Base-by-base conservation (phyloP, 2,113 vertebrate genomes). In the Ailuropoda melanoleuca region DNA sequence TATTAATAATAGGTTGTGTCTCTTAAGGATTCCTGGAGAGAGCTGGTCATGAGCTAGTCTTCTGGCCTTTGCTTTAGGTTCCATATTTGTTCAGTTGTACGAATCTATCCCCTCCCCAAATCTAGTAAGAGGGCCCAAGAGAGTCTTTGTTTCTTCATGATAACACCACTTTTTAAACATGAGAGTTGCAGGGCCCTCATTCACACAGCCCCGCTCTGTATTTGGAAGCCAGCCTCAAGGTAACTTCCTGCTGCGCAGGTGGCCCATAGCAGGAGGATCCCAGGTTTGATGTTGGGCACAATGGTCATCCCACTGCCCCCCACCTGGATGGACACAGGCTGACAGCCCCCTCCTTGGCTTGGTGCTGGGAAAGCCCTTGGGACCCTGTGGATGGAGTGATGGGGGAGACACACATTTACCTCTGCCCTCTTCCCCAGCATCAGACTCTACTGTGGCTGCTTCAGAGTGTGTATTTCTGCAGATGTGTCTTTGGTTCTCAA, bases 41-140 rank as follows among this genome's bases (percentile, higher is more conserved):
- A 93, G 58, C 70, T 17, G 46, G 55, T 31, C 9, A 3, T n/a
- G 50, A 17, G 31, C 4, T 4, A 8, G n/a, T 34, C 68, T 83
- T 85, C 50, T 56, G 48, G 72, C 21, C 66, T 94, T 93, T 88
- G 50, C 85, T 85, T 75, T 55, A 80, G 58, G 81, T 77, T 95
- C 10, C 26, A 0, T 74, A 14, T 87, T 82, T 50, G 31, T 84
- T 88, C 39, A 64, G 24, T 48, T 92, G 31, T 72, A 19, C 64
- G 83, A 56, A 93, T 39, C 24, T n/a, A 24, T 19, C 12, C 66
- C 13, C 3, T 53, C n/a, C n/a, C 18, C 17, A 43, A 62, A 70
- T 90, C 26, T 68, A 34, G 91, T 56, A 92, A n/a, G 70, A 62
- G 43, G 26, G 15, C 11, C 11, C 3, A 26, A 86, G 72, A 68